Conservation (phyloP, 2,888 invertebrate species). For the Thereva unica region DNA sequence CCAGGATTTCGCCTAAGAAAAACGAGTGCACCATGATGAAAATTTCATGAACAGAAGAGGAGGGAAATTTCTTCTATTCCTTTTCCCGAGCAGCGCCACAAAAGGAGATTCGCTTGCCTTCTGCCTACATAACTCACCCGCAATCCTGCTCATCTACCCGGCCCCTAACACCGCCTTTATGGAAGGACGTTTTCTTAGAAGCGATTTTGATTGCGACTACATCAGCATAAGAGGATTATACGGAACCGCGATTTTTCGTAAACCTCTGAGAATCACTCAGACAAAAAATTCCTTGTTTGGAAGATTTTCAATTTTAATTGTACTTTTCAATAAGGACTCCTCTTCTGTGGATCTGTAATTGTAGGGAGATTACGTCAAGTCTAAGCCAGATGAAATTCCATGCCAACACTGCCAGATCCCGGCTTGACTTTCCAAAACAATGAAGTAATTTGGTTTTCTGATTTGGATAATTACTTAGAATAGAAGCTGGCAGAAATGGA, state of each 20-base stretch:
- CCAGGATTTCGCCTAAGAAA: slow-evolving; percentile 10
- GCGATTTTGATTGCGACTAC: slow-evolving; percentile 30
- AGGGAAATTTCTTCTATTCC: slow-evolving; percentile 15
- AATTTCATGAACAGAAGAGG: slow-evolving; percentile 25
- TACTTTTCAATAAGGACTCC: background rate
- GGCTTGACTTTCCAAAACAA: too few relatives aligned
- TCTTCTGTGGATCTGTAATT: too few relatives aligned
- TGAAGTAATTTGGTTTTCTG: too few relatives aligned
- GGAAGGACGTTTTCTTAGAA: slow-evolving; percentile 11
- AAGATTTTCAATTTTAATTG: background rate
- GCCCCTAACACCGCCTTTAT: background rate
- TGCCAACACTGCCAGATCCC: too few relatives aligned
- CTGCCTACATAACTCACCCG: too few relatives aligned
- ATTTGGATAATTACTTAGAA: too few relatives aligned
- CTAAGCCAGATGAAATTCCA: too few relatives aligned
- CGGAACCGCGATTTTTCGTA: slow-evolving; percentile 20
- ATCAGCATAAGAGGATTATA: slow-evolving; percentile 32
- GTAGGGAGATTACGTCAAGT: too few relatives aligned
- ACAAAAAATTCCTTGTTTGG: slow-evolving; percentile 19
- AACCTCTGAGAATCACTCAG: slow-evolving; percentile 28
- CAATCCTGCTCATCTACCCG: too few relatives aligned
- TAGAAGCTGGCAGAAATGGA: too few relatives aligned
- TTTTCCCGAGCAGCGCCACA: background rate
- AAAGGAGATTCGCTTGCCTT: background rate
- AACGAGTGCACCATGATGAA: slow-evolving; percentile 22